Evolutionary conservation across 2,888 invertebrate species (phyloP), one percentile per base, ranked within the genome.

Genomic region (Sthenelais limicola): DNA sequence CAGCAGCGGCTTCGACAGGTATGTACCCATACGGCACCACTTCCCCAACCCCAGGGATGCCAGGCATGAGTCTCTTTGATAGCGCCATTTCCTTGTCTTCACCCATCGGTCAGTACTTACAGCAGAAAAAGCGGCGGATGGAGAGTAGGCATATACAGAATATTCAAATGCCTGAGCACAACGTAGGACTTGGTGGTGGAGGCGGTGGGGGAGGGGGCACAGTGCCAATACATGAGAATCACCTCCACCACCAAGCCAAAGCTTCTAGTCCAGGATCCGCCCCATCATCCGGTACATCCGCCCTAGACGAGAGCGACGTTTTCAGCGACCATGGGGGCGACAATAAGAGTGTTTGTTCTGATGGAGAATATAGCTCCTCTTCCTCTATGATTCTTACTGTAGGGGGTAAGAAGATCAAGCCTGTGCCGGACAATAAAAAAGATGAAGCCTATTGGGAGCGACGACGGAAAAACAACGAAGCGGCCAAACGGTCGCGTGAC

Each of bases 401-500:
- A 18, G 48, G 3, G 15, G 30, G 32, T 47, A 68, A 71, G 66
- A 71, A 54, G 24, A 43, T 33, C 26, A 49, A 30, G 15, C 26
- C 68, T 7, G 52, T 87, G 33, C 86, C 86, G 3, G 87, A 88
- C 28, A 84, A 84, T 5, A 82, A 86, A 71, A 91, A 94, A 81
- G 95, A 96, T 84, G 93, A 93, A 2, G 92, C 93, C 0, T 98
- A 98, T 85, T 93, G 93, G 89, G 96, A 94, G 81, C 91, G 96
- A 72, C 89, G 97, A 12, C 91, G 94, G 78, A 94, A 95, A 84
- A 98, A 98, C 87, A 98, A 98, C 86, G 94, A 93, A 77, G 97
- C 98, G 0, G 98, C 98, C 0, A 98, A 98, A 88, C 91, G 96
- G 80, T 97, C 96, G 0, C 90, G 98, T 2, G 97, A 98, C 83